These are phyloP conservation scores for Syncerus caffer DNA, from an alignment of 2,797 vertebrate genomes.

Conservation along the genomic window DNA sequence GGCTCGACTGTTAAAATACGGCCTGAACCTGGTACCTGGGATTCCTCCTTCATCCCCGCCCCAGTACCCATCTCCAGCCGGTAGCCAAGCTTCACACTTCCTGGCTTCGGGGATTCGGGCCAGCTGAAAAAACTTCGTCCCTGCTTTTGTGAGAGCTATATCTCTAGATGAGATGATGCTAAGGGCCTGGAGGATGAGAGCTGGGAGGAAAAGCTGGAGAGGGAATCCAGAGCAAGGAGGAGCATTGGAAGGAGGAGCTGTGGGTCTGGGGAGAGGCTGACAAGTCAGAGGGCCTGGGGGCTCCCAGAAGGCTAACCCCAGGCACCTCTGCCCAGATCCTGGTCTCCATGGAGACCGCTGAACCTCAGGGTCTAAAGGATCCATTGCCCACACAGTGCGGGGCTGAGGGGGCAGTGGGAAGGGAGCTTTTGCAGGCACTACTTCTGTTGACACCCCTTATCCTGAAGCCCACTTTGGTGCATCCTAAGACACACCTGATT, in stretches of 20 bases:
- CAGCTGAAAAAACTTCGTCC: not conserved
- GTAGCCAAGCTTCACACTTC: not conserved
- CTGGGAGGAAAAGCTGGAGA: not conserved
- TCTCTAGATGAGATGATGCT: not conserved
- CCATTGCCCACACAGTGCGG: too few species aligned
- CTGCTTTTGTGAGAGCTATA: not conserved
- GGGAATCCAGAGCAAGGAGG: too few species aligned
- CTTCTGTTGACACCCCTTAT: not conserved
- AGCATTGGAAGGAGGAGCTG: not conserved
- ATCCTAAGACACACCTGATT: not conserved
- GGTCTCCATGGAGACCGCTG: not conserved
- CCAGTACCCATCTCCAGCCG: not conserved
- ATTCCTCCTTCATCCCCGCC: not conserved
- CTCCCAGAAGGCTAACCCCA: not conserved
- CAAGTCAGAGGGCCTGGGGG: not conserved
- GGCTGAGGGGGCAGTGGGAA: accelerated
- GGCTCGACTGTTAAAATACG: not conserved
- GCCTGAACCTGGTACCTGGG: not conserved
- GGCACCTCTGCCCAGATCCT: not conserved
- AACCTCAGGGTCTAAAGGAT: not conserved
- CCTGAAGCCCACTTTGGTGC: not conserved
- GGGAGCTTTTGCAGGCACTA: accelerated
- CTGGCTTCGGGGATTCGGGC: not conserved
- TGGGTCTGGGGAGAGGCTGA: too few species aligned
- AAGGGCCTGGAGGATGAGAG: not conserved